Base-by-base conservation (phyloP, 2,888 invertebrate genomes). In the Alloscopus bannaensis region DNA sequence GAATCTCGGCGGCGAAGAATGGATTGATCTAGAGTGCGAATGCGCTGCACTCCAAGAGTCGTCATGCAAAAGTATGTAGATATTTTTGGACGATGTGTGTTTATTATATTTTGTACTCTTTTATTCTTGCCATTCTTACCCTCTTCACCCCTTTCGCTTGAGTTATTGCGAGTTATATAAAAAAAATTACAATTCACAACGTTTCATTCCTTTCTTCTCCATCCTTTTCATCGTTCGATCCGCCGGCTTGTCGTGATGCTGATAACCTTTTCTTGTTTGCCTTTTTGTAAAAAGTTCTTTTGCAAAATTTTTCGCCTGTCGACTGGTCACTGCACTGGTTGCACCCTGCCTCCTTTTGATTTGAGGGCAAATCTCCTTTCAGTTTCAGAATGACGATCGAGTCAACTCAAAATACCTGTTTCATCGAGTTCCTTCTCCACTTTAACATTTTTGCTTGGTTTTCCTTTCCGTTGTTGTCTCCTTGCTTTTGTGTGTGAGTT, bases 351-450 rank as follows among this genome's bases (percentile, higher is more conserved):
- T 52, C 57, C 55, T 68, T n/a, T n/a, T 52, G 45, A 45, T 70
- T 60, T 66, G 59, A 72, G 26, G 16, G 66, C 65, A 75, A 66
- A 66, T 75, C 75, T 76, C 62, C 76, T 76, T 76, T 76, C 76
- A 62, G 76, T 76, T 76, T 76, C 76, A 62, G 62, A 62, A 47
- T 31, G 40, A 76, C 55, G n/a, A n/a, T n/a, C 8, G 59, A 60
- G 31, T 45, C 66, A 64, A 26, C 26, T 36, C 13, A 62, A 26
- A 42, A 64, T 62, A 66, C 66, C 59, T 31, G 75, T 60, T 73
- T 31, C 50, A 26, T 42, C 28, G 28, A 50, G n/a, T 29, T 28
- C 4, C 60, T 20, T 29, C 60, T 45, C 42, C 28, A 18, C 36
- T 52, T 66, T 11, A 36, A 55, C 40, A 36, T 68, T 18, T 22